Evolutionary conservation across 1,140 invertebrate genomes (phyloP).

Genomic region (Ruditapes philippinarum): DNA sequence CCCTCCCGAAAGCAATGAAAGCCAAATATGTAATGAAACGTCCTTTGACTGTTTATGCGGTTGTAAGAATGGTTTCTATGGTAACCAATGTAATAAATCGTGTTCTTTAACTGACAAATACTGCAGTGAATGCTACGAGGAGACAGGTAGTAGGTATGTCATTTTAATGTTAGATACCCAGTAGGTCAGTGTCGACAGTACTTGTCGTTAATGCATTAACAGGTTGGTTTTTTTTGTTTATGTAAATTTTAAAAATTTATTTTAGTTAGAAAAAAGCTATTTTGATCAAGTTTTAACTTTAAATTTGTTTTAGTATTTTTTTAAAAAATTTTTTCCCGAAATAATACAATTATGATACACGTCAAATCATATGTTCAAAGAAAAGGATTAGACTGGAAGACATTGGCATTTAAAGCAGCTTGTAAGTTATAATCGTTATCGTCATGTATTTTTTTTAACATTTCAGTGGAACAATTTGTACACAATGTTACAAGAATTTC

Average conservation of each 20-base stretch:
- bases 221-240: no score
- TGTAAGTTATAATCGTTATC: background rate
- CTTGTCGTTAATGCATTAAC: no score
- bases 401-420: background rate
- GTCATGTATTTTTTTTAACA: no score
- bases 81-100: background rate
- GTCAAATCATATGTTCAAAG: background rate
- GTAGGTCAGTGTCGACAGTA: no score
- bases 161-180: no score
- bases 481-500: background rate
- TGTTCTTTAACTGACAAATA: background rate
- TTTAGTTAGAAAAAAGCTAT: no score
- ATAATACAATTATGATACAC: no score
- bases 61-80: constrained; percentile 10
- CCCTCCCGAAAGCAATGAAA: background rate
- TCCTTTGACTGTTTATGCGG: background rate
- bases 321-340: no score
- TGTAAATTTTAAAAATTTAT: no score
- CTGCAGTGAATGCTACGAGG: background rate
- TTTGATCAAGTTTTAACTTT: no score
- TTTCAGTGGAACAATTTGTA: background rate
- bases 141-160: no score
- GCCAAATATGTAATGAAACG: background rate
- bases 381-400: background rate
- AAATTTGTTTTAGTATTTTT: no score